Evolutionary conservation across 1,140 invertebrate genomes (phyloP), one percentile per base, ranked within the genome.

Genomic region (Littorina saxatilis): DNA sequence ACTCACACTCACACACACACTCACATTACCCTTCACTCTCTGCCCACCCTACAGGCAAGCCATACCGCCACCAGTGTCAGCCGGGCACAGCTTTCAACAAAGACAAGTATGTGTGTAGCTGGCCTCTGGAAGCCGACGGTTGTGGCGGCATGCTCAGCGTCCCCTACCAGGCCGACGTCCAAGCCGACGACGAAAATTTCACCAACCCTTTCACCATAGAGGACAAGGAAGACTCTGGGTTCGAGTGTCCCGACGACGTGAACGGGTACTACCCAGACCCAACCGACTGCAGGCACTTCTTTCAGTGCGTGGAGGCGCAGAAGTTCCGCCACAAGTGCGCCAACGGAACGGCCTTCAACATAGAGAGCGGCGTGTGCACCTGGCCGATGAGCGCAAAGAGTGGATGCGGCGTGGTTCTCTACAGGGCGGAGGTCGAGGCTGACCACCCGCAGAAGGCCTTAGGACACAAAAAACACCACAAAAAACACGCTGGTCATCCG

Each of bases 201-300:
- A n/a, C n/a, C n/a, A n/a, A n/a, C n/a, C n/a, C n/a, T n/a, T n/a
- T n/a, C n/a, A n/a, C n/a, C n/a, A n/a, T n/a, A n/a, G n/a, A n/a
- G n/a, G n/a, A n/a, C n/a, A n/a, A n/a, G n/a, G n/a, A n/a, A n/a
- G n/a, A n/a, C n/a, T 15, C 61, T 40, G 61, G 37, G 23, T 86
- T 86, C 79, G 63, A 39, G n/a, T 86, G 84, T 32, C 84, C 82
- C 17, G 43, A 74, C 27, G 43, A 58, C 7, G 39, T 82, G n/a
- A 43, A 79, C n/a, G 84, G 84, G 9, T 80, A 80, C 50, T 82
- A 73, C 76, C 66, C 75, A 9, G 76, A 82, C 68, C 27, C 63
- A 20, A 20, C 47, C 1, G 68, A 82, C 68, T 82, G 81, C 55
- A 70, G 32, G 9, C 20, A 73, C 23, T 82, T 82, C 39, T 82